phyloP scores from a whole-genome alignment of 2,888 invertebrate genomes.

The Eledone cirrhosa region DNA sequence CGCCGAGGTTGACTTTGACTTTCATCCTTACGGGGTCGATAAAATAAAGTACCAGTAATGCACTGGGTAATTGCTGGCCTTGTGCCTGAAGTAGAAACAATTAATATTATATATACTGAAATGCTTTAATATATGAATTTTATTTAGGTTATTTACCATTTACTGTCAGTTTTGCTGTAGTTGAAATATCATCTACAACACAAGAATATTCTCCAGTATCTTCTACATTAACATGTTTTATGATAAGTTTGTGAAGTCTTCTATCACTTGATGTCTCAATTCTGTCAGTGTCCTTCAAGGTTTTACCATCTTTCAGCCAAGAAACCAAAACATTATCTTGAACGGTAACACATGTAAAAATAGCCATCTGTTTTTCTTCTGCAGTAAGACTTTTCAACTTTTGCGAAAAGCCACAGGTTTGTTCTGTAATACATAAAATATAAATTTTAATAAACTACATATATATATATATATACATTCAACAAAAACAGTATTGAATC shows the following conservation, averaged over 20 bases:
- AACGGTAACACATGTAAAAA: slow-evolving; percentile 70
- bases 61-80: too few species aligned
- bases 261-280: slow-evolving; percentile 45
- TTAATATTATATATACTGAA: background rate
- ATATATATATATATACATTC: too few species aligned
- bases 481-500: too few species aligned
- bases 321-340: slow-evolving; percentile 89
- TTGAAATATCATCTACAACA: background rate
- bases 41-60: too few species aligned
- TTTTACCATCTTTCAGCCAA: slow-evolving; percentile 79
- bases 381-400: slow-evolving; percentile 70
- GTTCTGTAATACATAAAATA: too few species aligned
- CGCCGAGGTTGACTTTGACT: too few species aligned
- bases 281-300: slow-evolving; percentile 7
- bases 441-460: too few species aligned
- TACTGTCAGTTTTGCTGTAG: slow-evolving; percentile 4
- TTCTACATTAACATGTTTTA: slow-evolving; percentile 42
- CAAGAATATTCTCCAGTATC: slow-evolving; percentile 39
- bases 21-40: too few species aligned
- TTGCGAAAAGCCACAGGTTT: background rate
- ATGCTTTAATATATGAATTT: too few species aligned
- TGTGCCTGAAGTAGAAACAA: too few species aligned
- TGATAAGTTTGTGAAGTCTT: slow-evolving; percentile 44
- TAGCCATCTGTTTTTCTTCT: slow-evolving; percentile 83
- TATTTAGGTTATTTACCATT: background rate